These are phyloP conservation scores for Onychomys leucogaster DNA, from an alignment of 2,797 vertebrate genomes.

Conservation along the genomic window DNA sequence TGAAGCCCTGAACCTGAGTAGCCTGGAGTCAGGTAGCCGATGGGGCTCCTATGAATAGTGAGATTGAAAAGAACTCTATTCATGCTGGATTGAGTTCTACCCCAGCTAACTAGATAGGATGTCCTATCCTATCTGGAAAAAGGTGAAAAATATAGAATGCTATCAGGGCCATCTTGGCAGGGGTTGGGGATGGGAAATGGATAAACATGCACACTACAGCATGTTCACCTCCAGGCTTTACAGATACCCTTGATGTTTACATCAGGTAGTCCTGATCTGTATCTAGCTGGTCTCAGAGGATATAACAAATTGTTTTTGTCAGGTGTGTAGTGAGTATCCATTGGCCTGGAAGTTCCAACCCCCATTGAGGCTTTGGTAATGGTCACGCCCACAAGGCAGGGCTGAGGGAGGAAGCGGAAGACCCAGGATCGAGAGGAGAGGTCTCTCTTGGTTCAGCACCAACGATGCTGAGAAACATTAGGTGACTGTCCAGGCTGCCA, in stretches of 20 bases:
- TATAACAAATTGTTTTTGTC: not conserved
- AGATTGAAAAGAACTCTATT: slow-evolving; percentile 64
- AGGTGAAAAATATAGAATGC: slow-evolving; percentile 34
- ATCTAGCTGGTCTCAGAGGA: not conserved
- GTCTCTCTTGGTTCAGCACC: too few relatives aligned
- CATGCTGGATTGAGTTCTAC: slow-evolving; percentile 47
- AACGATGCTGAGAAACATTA: too few relatives aligned
- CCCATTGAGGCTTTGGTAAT: too few relatives aligned
- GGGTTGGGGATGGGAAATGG: not conserved
- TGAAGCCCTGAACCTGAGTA: slow-evolving; percentile 48
- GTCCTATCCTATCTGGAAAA: slow-evolving; percentile 17
- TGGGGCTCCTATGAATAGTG: slow-evolving; percentile 69
- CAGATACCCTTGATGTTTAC: not conserved
- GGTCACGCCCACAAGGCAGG: too few relatives aligned
- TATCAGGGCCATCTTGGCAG: not conserved
- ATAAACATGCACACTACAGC: not conserved
- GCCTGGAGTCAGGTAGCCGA: slow-evolving; percentile 68
- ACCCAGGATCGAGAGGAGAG: too few relatives aligned
- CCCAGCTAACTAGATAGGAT: slow-evolving; percentile 6
- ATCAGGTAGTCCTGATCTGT: slow-evolving; percentile 18
- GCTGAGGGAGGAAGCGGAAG: too few relatives aligned
- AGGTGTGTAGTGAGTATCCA: too few relatives aligned
- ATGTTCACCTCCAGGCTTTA: not conserved
- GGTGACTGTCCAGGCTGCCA: too few relatives aligned
- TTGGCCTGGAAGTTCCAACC: too few relatives aligned